These are phyloP conservation scores for Argynnis bischoffii DNA, from an alignment of 2,888 invertebrate genomes.

Conservation along the genomic window DNA sequence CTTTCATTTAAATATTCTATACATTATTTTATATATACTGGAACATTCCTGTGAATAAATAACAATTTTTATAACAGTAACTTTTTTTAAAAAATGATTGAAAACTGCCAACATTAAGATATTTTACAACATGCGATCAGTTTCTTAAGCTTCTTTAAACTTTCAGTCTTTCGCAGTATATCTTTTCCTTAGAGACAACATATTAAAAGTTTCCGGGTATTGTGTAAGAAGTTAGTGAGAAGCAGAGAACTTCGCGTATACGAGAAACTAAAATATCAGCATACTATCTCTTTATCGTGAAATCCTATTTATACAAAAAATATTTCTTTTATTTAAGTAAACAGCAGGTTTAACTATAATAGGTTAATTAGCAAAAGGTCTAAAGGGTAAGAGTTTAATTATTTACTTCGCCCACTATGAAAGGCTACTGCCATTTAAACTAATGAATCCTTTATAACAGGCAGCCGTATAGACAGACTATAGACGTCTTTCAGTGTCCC, in stretches of 20 bases:
- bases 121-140: slow-evolving; percentile 1
- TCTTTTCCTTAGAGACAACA: slow-evolving; percentile 13
- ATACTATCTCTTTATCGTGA: neutral
- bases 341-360: neutral
- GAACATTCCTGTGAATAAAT: too few species aligned
- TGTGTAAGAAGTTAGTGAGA: slow-evolving; percentile 4
- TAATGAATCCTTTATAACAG: slow-evolving; percentile 20
- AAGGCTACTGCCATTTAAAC: slow-evolving; percentile 12
- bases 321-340: slow-evolving; percentile 1
- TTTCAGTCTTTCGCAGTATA: slow-evolving; percentile 4
- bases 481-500: slow-evolving; percentile 9
- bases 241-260: neutral
- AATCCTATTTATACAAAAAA: neutral
- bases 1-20: too few species aligned
- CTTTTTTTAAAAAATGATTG: too few species aligned
- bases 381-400: slow-evolving; percentile 11
- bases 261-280: slow-evolving; percentile 2
- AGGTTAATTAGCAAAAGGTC: slow-evolving; percentile 7
- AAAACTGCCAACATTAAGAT: neutral
- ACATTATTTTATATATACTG: too few species aligned
- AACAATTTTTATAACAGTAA: too few species aligned
- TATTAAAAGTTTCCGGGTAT: slow-evolving; percentile 14
- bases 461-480: slow-evolving; percentile 2
- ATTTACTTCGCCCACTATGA: slow-evolving; percentile 10
- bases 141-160: slow-evolving; percentile 7